Conservation (phyloP, 2,113 vertebrate genomes). For the Rousettus leschenaultii region DNA sequence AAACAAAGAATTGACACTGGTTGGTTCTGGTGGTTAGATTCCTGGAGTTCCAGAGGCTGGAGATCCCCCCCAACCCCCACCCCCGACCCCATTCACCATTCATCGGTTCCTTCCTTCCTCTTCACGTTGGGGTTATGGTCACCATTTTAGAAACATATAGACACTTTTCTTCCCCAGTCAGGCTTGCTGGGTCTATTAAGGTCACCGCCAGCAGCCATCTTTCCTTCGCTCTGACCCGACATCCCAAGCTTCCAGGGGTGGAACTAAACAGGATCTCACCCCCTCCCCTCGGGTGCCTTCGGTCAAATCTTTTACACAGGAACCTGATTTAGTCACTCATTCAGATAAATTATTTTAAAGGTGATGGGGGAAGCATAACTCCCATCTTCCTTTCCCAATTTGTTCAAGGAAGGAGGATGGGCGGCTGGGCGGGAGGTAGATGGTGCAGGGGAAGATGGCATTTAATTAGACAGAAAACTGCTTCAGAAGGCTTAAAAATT, state of each 20-base stretch:
- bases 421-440: background rate
- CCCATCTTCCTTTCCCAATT: background rate
- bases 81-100: slow-evolving; percentile 18
- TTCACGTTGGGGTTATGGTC: slow-evolving; percentile 24
- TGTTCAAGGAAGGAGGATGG: background rate
- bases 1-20: slow-evolving; percentile 82
- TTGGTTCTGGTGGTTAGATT: slow-evolving; percentile 82
- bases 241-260: background rate
- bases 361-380: background rate
- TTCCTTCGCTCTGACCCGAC: background rate
- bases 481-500: background rate
- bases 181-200: background rate
- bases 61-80: background rate
- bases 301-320: background rate
- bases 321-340: background rate
- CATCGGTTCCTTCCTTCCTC: slow-evolving; percentile 58
- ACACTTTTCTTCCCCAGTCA: background rate
- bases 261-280: background rate
- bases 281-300: background rate
- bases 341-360: background rate
- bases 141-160: background rate
- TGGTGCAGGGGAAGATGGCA: background rate
- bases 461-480: background rate
- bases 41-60: slow-evolving; percentile 80
- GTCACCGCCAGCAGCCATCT: background rate